Base-by-base conservation (phyloP, 2,113 vertebrate species). In the Arothron firmamentum region DNA sequence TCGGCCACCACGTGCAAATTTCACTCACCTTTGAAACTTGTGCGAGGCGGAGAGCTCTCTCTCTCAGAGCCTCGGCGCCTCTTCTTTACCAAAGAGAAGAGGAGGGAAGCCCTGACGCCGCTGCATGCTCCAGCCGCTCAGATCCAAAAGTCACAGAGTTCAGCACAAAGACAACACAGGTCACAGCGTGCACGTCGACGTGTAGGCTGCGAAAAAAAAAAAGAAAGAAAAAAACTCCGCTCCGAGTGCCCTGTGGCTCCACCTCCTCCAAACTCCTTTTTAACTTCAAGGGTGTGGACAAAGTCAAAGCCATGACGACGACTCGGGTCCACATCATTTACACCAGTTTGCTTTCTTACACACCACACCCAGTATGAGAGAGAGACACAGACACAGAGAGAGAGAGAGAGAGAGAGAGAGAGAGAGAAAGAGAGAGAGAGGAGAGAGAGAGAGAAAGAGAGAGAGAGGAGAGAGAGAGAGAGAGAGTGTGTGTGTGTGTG, bases 301-400 rank as follows among this genome's bases (percentile, higher is more conserved):
- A 72, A 88, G 74, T 84, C 77, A 52, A 60, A 81, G 85, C 83
- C 78, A 53, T 59, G 83, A 80, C 79, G 82, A 58, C 47, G n/a
- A n/a, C 34, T 38, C 31, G 67, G 71, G 75, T 73, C 82, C 80
- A 88, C 85, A 90, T 92, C 89, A 91, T 89, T 92, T 87, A 86
- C 83, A 86, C 81, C 85, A 90, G 85, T 90, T 88, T 87, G 83
- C 80, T 81, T 38, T 77, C 81, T 76, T 64, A 52, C 72, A 84
- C 87, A 88, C 88, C 90, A 90, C 90, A 92, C 91, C 88, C 91
- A 90, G 87, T 20, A 0, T 70, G 69, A 42, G 51, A 53, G 54
- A 68, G 60, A 46, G 70, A 82, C 77, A 76, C 65, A 67, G 75
- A 70, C 63, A 67, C 56, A 23, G n/a, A 28, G 61, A 49, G 65